Evolutionary conservation across 2,888 invertebrate species (phyloP), one percentile per base, ranked within the genome.

Genomic region (Scrobipalpa costella): DNA sequence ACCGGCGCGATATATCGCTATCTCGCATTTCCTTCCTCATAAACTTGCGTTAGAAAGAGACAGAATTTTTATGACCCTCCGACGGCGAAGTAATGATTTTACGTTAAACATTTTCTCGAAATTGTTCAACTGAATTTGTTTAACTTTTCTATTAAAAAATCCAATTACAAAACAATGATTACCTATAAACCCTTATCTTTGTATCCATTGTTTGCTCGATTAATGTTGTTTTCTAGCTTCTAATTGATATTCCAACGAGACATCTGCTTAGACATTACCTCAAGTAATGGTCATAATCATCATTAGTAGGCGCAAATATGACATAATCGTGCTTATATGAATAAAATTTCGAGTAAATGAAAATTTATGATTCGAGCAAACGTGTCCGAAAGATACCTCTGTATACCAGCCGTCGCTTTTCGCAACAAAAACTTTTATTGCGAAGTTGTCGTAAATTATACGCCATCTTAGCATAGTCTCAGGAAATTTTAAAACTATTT

Each of bases 401-500:
- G 55, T 21, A 15, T 5, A 44, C 19, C 21, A 52, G 7, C 73
- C 76, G 82, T 77, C 84, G 85, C 81, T 87, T 87, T 86, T 85
- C 84, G 83, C 84, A 83, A 88, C 88, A 90, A 90, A 90, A 88
- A 88, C 79, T 89, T 90, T 90, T 88, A 88, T 85, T 84, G 83
- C 86, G 75, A 78, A 82, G 84, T 77, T 83, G 84, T 88, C 89
- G 88, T 90, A 90, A 89, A 90, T 86, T 87, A 79, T 79, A 85
- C 84, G 84, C 79, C 83, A 82, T 83, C 83, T 84, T 84, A 77
- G 75, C 75, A 78, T 75, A 59, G 69, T 69, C 68, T 71, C 75
- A 67, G 77, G 76, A 82, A 81, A 76, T 75, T 81, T 79, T 70
- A 73, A 74, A 74, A 71, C 69, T 71, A 72, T 72, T 72, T 69